Base-by-base conservation (phyloP, 2,888 invertebrate species). In the Lochmaea capreae region DNA sequence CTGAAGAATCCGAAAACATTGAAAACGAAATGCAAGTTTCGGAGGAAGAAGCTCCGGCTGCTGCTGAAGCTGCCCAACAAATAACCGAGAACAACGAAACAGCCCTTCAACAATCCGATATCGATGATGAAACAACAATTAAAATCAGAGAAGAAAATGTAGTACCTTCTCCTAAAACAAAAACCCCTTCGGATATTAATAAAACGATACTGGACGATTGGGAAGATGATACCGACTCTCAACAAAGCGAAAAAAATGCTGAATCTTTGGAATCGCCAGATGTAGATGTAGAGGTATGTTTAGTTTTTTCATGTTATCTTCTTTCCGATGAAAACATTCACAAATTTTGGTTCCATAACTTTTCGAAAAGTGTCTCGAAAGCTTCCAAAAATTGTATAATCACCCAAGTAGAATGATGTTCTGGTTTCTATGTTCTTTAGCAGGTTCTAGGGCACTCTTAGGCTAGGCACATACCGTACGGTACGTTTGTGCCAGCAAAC, bases 191-290 rank as follows among this genome's bases (percentile, higher is more conserved):
- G 14, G 71, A 77, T 33, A 76, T 81, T 42, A 80, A 82, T 66
- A 78, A 79, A 62, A 81, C 84, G 8, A 86, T 87, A 67, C 77
- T 88, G 33, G 86, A 87, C 54, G 88, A 88, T 77, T 88, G 88
- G 88, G 87, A 86, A 67, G 85, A 87, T 71, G 87, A 87, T 77
- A 87, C 87, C 0, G 88, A 87, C 79, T 87, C 87, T 3, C 87
- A 87, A 78, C 86, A 87, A 69, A 87, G 87, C 8, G 85, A 84
- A 59, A 81, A 83, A 65, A 77, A 79, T 49, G 16, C 78, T 12
- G 82, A 82, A 66, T 57, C 49, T 11, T 54, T 9, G 16, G 75
- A 69, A 22, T 43, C 57, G 5, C 26, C 42, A 58, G 61, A 33
- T 39, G n/a, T 39, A 39, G 42, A 61, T 33, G 33, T 33, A 65